Conservation (phyloP, 2,113 vertebrate species). For the Pycnonotus jocosus region DNA sequence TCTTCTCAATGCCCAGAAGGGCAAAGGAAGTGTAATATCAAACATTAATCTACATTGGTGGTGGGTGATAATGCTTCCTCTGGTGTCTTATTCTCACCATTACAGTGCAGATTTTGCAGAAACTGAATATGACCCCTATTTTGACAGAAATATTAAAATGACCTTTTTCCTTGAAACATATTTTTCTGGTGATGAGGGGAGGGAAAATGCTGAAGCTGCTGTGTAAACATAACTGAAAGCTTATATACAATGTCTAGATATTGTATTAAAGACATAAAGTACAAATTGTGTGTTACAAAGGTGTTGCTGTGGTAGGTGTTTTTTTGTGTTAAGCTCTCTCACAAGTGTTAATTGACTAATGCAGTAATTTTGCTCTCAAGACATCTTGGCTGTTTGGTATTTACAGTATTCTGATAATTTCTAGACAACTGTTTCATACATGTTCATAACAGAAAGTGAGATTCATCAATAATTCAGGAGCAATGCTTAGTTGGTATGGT, state of each 20-base stretch:
- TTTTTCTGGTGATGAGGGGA: background rate
- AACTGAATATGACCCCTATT: background rate
- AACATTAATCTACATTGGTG: background rate
- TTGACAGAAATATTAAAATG: background rate
- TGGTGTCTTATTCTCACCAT: background rate
- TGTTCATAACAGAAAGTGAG: background rate
- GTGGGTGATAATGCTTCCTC: background rate
- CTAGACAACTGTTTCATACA: background rate
- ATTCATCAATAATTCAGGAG: constrained; percentile 16
- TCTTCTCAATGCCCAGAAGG: background rate
- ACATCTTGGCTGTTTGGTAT: background rate
- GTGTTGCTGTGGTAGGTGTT: background rate
- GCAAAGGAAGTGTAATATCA: background rate
- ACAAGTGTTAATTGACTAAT: background rate
- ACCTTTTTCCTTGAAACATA: background rate
- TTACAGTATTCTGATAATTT: background rate
- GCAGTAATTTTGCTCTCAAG: background rate
- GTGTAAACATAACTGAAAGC: background rate
- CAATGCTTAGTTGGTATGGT: background rate
- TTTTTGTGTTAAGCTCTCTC: background rate
- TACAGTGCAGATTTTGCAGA: background rate
- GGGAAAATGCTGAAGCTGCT: background rate
- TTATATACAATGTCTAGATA: background rate
- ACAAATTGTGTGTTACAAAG: background rate
- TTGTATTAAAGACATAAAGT: background rate